phyloP scores from a whole-genome alignment of 92 coral and sea anemone species.

The Isaurus tuberculatus region DNA sequence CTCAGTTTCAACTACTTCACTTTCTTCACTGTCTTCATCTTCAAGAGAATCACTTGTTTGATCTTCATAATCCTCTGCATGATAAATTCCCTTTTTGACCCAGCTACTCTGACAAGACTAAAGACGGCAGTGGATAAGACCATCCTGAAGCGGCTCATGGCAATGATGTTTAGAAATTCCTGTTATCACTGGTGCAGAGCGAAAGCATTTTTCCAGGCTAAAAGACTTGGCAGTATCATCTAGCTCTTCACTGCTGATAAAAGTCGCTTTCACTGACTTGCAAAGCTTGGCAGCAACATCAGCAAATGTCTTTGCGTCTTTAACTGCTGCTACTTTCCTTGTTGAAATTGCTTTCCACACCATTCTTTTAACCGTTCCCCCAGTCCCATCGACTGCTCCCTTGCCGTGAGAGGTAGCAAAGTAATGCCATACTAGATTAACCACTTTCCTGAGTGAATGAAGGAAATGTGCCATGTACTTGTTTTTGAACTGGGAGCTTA shows the following conservation, averaged over 20 bases:
- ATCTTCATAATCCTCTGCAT: neutral
- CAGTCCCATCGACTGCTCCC: constrained; percentile 63
- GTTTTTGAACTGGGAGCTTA: constrained; percentile 62
- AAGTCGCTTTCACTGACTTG: constrained; percentile 59
- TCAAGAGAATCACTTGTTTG: constrained; percentile 3
- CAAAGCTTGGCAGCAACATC: constrained; percentile 59
- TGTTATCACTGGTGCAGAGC: constrained; percentile 48
- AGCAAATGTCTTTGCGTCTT: constrained; percentile 65
- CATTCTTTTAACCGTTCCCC: constrained; percentile 44
- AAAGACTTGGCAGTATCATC: constrained; percentile 47
- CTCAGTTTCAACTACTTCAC: constrained; percentile 30
- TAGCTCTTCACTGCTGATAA: constrained; percentile 52
- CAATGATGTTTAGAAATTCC: constrained; percentile 70
- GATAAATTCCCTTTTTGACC: constrained; percentile 57
- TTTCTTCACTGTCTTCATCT: constrained; percentile 1
- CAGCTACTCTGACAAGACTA: constrained; percentile 47
- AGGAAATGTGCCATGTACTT: constrained; percentile 57
- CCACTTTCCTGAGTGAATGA: constrained; percentile 52
- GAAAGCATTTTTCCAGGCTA: constrained; percentile 55
- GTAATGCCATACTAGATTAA: constrained; percentile 54
- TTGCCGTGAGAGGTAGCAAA: constrained; percentile 75
- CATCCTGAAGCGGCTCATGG: constrained; percentile 61
- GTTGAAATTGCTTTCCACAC: constrained; percentile 42
- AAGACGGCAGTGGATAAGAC: constrained; percentile 49
- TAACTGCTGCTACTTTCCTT: constrained; percentile 41